Evolutionary conservation across 1,140 invertebrate genomes (phyloP).

Genomic region (Dinothrombium tinctorium): DNA sequence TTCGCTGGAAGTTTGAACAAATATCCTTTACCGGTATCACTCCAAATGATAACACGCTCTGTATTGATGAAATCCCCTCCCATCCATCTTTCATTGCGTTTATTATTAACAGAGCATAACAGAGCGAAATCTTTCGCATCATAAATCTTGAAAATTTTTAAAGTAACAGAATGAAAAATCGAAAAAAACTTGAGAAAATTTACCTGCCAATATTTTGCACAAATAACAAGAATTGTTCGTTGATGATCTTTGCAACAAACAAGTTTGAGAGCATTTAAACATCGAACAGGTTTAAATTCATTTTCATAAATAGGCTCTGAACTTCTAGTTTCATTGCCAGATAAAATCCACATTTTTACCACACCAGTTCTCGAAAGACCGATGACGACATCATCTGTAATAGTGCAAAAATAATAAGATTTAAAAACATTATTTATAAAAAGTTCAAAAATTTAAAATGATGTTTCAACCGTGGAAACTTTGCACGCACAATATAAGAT

Average conservation of each 20-base stretch:
- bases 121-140: conserved; percentile 81
- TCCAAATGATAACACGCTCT: conserved; percentile 75
- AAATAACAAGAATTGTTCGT: conserved; percentile 82
- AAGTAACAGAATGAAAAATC: background rate
- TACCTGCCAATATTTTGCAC: conserved; percentile 93
- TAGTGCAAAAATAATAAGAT: conserved; percentile 9
- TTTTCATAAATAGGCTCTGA: conserved; percentile 73
- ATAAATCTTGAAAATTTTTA: conserved; percentile 35
- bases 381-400: conserved; percentile 77
- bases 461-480: too few relatives aligned
- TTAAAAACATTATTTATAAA: background rate
- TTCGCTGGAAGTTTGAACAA: conserved; percentile 82
- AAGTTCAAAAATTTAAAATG: background rate
- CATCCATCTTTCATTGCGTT: conserved; percentile 65
- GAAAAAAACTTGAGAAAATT: conserved; percentile 7
- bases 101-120: conserved; percentile 55
- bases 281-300: conserved; percentile 88
- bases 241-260: conserved; percentile 88
- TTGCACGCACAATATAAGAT: too few relatives aligned
- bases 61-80: conserved; percentile 77
- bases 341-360: conserved; percentile 90
- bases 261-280: conserved; percentile 71
- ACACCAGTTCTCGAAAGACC: conserved; percentile 87
- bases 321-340: conserved; percentile 54
- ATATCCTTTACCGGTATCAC: conserved; percentile 76